phyloP scores from a whole-genome alignment of 1,140 invertebrate genomes.

The Drosophila kohkoa region DNA sequence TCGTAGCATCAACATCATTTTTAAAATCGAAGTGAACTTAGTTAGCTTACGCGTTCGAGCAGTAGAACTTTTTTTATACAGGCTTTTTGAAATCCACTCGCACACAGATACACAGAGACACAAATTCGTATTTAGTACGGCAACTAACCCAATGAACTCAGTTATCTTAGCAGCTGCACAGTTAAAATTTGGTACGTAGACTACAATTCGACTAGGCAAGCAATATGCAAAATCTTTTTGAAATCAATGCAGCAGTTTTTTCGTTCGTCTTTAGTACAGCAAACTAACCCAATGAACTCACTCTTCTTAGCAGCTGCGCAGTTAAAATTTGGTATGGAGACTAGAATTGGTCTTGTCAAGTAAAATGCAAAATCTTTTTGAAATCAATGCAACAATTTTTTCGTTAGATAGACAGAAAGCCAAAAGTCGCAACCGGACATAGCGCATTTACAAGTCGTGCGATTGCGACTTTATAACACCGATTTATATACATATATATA shows the following conservation, averaged over 20 bases:
- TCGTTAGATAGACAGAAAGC: conserved; percentile 7
- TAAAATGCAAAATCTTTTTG: background rate
- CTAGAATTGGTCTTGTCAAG: background rate
- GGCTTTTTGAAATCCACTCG: background rate
- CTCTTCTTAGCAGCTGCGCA: background rate
- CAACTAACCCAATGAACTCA: conserved; percentile 7
- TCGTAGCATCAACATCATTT: background rate
- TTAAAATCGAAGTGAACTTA: conserved; percentile 1
- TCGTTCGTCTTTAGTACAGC: background rate
- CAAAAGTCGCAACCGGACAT: background rate
- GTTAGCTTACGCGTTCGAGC: background rate
- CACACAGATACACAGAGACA: background rate
- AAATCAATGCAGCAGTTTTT: background rate
- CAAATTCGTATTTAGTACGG: background rate
- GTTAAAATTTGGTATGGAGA: background rate
- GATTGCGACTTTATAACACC: conserved; percentile 24
- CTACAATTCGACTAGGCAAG: background rate
- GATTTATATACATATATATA: conserved; percentile 33
- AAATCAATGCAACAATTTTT: background rate
- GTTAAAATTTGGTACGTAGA: background rate
- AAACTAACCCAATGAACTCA: conserved; percentile 2
- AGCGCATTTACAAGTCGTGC: conserved; percentile 26
- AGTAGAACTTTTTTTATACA: background rate
- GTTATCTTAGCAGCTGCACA: background rate
- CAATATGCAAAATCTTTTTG: background rate